These are phyloP conservation scores for Pseudorasbora parva DNA, from an alignment of 2,113 vertebrate species.

Conservation along the genomic window DNA sequence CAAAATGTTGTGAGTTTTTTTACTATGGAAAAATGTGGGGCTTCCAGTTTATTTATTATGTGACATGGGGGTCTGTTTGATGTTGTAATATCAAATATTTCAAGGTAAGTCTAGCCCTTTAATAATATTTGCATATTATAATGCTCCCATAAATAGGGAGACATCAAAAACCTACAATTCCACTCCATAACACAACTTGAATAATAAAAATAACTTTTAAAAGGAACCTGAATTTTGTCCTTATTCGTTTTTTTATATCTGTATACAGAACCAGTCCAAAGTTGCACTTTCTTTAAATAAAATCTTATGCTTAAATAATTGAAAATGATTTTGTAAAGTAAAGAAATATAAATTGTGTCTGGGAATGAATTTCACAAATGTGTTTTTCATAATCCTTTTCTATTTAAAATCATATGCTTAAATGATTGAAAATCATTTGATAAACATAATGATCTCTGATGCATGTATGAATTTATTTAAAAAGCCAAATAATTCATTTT, in stretches of 20 bases:
- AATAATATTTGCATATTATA: slow-evolving; percentile 38
- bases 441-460: neutral
- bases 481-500: neutral
- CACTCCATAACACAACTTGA: slow-evolving; percentile 41
- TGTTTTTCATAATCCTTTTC: neutral
- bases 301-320: no score
- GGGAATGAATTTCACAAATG: neutral
- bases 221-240: slow-evolving; percentile 7
- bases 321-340: no score
- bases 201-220: slow-evolving; percentile 34
- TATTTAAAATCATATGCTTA: neutral
- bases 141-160: slow-evolving; percentile 11
- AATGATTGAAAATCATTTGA: neutral
- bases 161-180: slow-evolving; percentile 4
- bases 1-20: slow-evolving; percentile 19
- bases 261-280: neutral
- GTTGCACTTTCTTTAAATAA: no score
- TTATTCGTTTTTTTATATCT: neutral
- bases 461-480: neutral
- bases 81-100: slow-evolving; percentile 31
- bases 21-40: neutral
- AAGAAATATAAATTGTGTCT: no score
- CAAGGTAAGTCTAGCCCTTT: slow-evolving; percentile 28
- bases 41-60: slow-evolving; percentile 18
- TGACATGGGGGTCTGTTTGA: neutral